Base-by-base conservation (phyloP, 2,888 invertebrate genomes). In the Cephus spinipes region DNA sequence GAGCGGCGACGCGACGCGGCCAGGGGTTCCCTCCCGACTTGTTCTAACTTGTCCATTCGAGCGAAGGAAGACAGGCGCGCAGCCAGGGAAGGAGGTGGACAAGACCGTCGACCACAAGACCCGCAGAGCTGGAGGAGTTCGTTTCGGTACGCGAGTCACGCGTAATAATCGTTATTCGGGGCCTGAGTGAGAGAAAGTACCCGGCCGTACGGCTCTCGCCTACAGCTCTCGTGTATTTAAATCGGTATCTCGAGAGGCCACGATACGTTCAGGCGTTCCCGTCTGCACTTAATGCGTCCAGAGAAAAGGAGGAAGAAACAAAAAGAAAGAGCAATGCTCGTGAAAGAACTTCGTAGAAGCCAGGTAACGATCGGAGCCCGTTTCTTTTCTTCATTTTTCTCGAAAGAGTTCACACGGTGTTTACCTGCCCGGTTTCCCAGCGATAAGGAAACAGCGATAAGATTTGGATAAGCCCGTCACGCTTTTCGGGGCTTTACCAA, bases 111-210 rank as follows among this genome's bases (percentile, higher is more conserved):
- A 55, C 23, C 55, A 55, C 23, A 55, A 55, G 23, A 55, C 55
- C 55, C 55, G 55, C 23, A 55, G 55, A 55, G 23, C 55, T 15
- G 55, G 23, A 55, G 55, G 55, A 31, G 71, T 32, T 71, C 71
- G 33, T 71, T 71, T 71, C 71, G 71, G 71, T 71, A 71, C 83
- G 83, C 86, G 86, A 88, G 86, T 87, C 88, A 87, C 85, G 86
- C 84, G 86, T 87, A 87, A 88, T 89, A 88, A 89, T 89, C 87
- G 85, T 87, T 87, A 83, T 85, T 87, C 83, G 84, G 82, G 77
- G 82, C 83, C 79, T 80, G 83, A 84, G 81, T 76, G 80, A 86
- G 88, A 89, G 89, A 89, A 89, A 89, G 88, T 87, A 86, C 82
- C 85, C 77, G 74, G 68, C 35, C 74, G 74, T 11, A 12, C 31